Percentiles rank a stretch among this genome's conserved stretches.
Conservation (phyloP, 2,888 invertebrate species). For the Torymus tubicola region DNA sequence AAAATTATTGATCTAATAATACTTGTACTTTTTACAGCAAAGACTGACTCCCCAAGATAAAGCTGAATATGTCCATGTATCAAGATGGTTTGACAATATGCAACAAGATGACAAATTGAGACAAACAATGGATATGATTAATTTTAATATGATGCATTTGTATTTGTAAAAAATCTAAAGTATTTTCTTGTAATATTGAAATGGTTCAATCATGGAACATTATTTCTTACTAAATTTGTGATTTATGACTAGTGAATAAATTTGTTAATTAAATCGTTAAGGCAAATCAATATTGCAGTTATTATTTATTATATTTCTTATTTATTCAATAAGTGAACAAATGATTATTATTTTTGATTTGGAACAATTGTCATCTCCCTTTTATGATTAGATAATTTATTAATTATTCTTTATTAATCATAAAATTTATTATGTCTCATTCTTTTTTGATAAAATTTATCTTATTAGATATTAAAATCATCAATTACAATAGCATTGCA, state of each 20-base stretch:
- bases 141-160: slow-evolving; percentile 74
- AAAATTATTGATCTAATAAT: neutral
- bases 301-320: slow-evolving; percentile 26
- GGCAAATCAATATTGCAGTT: slow-evolving; percentile 41
- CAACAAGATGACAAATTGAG: slow-evolving; percentile 84
- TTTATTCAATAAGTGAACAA: too few relatives aligned
- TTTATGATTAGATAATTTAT: too few relatives aligned
- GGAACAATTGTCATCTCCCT: too few relatives aligned
- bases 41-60: slow-evolving; percentile 82
- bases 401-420: too few relatives aligned
- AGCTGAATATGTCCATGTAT: slow-evolving; percentile 83
- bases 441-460: too few relatives aligned
- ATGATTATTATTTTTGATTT: too few relatives aligned
- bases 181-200: slow-evolving; percentile 44
- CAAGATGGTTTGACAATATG: slow-evolving; percentile 87
- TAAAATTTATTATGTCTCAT: too few relatives aligned
- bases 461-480: too few relatives aligned
- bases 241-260: slow-evolving; percentile 53
- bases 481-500: too few relatives aligned
- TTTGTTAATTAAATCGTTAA: slow-evolving; percentile 57
- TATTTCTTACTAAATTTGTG: slow-evolving; percentile 46
- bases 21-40: slow-evolving; percentile 78
- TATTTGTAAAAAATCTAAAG: slow-evolving; percentile 65
- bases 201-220: slow-evolving; percentile 24
- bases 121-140: slow-evolving; percentile 76